Conservation (phyloP, 2,113 vertebrate species). For the Rhinolophus sinicus region DNA sequence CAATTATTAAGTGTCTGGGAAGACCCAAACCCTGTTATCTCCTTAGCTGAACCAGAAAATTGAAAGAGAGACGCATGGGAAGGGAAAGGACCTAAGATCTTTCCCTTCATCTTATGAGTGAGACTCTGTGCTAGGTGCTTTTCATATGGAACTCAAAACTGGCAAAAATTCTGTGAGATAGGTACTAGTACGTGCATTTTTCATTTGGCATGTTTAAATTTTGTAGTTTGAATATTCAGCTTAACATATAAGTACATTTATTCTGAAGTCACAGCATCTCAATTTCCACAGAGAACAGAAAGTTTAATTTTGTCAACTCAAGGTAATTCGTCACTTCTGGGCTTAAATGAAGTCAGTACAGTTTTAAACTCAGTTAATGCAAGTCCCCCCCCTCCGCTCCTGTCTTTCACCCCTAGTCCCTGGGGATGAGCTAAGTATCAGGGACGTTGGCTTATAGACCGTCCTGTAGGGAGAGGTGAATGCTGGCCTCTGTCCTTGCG, state of each 20-base stretch:
- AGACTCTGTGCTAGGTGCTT: neutral
- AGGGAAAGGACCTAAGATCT: neutral
- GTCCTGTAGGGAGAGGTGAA: neutral
- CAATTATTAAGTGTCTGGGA: neutral
- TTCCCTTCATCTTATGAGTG: neutral
- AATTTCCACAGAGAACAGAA: neutral
- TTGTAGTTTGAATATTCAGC: neutral
- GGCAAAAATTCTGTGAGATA: neutral
- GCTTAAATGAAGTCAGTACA: neutral
- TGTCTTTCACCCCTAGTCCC: neutral
- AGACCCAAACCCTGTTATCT: conserved; percentile 21
- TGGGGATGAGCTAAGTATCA: neutral
- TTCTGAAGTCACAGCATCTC: neutral
- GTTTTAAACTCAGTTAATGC: neutral
- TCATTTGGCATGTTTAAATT: neutral
- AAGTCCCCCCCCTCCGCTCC: neutral
- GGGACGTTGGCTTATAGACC: neutral
- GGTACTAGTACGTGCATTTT: neutral
- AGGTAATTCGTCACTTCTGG: neutral
- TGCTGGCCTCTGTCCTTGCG: neutral
- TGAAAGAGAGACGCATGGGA: neutral
- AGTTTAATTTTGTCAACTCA: neutral
- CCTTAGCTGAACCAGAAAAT: neutral
- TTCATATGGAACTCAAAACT: neutral
- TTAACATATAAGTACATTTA: neutral